Evolutionary conservation across 2,113 vertebrate species (phyloP).

Genomic region (Sturnira hondurensis): DNA sequence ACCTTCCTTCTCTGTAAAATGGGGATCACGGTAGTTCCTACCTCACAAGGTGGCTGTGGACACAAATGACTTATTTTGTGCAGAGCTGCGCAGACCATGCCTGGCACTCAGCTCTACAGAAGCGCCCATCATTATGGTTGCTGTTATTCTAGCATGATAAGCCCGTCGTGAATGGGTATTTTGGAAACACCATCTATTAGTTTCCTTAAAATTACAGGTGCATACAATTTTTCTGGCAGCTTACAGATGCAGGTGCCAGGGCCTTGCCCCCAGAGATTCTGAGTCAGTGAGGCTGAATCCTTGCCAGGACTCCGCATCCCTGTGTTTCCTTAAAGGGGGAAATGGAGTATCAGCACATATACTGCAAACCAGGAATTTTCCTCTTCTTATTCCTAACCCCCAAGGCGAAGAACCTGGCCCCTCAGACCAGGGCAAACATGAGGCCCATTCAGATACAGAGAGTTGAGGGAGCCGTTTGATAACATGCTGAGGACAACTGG

Average conservation of each 20-base stretch:
- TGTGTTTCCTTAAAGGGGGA: background rate
- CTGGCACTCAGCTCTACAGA: background rate
- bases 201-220: background rate
- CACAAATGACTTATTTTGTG: background rate
- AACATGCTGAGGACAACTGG: background rate
- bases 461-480: background rate
- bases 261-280: background rate
- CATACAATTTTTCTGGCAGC: background rate
- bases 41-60: background rate
- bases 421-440: background rate
- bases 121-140: background rate
- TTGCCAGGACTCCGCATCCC: background rate
- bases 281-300: background rate
- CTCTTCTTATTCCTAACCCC: background rate
- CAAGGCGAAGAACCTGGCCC: background rate
- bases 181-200: background rate
- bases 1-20: background rate
- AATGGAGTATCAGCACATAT: background rate
- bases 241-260: background rate
- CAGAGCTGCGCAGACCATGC: background rate
- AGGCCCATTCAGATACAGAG: background rate
- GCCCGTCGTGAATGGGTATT: background rate
- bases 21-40: background rate
- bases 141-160: background rate
- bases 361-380: background rate